Evolutionary conservation across 2,888 invertebrate species (phyloP), one percentile per base, ranked within the genome.

Genomic region (Drosophila peninsularis): DNA sequence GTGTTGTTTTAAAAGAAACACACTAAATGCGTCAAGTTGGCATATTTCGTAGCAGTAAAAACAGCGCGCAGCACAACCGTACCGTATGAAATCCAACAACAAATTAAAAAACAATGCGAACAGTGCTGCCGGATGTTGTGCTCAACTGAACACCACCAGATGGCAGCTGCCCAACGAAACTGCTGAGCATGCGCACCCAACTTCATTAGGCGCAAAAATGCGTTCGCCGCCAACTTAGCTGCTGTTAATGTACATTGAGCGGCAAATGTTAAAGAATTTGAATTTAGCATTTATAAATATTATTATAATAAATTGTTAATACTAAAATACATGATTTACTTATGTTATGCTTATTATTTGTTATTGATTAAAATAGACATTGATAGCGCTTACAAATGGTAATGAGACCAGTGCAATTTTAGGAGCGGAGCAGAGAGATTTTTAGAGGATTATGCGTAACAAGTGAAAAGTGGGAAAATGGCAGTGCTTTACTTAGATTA

Each of bases 41-140:
- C 69, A 74, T 58, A 75, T 63, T 68, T 54, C 39, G 56, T 24
- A 34, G 24, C 41, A 50, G 49, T 30, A 36, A 63, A 68, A 61
- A 36, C 42, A 42, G 57, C 63, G 69, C 75, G 56, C 61, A 64
- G 9, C 62, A 75, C 69, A 58, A 60, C 78, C 75, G 78, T 53
- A 52, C 69, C 78, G 75, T 53, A 62, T 44, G 75, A 75, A 57
- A 78, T 69, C 69, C 75, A 75, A 75, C 75, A 78, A 75, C 75
- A 78, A 74, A 78, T 78, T 63, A 52, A 75, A 64, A 62, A 73
- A 62, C 74, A 78, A 41, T 64, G 32, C 17, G 11, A 3, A 3
- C 63, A 52, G 19, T 44, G 69, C 42, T 75, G 54, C 78, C 75
- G 64, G 41, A n/a, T 10, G 2, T 11, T 13, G 19, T 7, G 44